These are phyloP conservation scores for Subacronicta megacephala DNA, from an alignment of 2,888 invertebrate species.

Conservation along the genomic window DNA sequence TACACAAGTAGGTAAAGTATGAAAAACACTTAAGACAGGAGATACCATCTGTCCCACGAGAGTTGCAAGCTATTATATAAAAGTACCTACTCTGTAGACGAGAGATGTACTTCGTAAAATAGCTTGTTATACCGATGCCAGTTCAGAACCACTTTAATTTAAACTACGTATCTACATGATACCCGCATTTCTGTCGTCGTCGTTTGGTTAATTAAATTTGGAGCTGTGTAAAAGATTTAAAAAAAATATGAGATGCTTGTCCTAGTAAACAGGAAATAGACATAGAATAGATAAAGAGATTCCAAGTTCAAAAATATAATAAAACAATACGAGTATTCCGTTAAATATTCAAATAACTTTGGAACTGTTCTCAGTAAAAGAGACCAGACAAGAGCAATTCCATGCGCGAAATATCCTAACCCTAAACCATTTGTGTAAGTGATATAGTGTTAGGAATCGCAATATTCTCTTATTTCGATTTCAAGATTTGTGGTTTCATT, in stretches of 20 bases:
- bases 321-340: no score
- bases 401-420: no score
- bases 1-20: background rate
- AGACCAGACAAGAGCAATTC: no score
- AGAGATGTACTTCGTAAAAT: constrained; percentile 7
- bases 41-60: constrained; percentile 7
- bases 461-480: constrained; percentile 32
- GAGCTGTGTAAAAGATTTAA: no score
- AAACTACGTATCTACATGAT: no score
- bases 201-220: background rate
- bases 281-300: no score
- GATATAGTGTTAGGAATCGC: constrained; percentile 13
- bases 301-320: no score
- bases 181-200: no score
- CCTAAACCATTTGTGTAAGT: no score
- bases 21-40: constrained; percentile 2
- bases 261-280: background rate
- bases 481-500: constrained; percentile 25
- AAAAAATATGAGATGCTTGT: background rate
- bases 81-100: constrained; percentile 7
- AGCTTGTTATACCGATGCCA: background rate
- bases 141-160: background rate
- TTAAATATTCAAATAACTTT: no score
- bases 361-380: no score
- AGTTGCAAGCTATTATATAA: constrained; percentile 17